phyloP scores from a whole-genome alignment of 2,888 invertebrate species.

The Malthinus flaveolus region DNA sequence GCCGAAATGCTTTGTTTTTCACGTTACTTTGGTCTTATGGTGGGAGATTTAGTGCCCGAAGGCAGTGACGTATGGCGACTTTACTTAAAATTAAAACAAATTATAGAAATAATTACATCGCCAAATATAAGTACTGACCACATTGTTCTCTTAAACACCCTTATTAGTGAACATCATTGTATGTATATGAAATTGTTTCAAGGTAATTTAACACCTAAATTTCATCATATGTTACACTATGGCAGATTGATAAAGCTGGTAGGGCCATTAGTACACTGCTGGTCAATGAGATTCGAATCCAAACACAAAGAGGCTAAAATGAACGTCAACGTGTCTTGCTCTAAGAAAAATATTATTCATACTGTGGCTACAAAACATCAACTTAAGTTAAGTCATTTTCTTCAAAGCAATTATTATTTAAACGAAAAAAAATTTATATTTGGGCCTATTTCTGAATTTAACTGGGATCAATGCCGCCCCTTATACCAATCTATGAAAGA shows the following conservation, averaged over 20 bases:
- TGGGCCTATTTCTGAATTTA: too few species aligned
- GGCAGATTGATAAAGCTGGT: conserved; percentile 14
- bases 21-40: conserved; percentile 7
- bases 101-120: not conserved
- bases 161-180: conserved; percentile 16
- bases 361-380: conserved; percentile 3
- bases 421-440: too few species aligned
- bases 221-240: conserved; percentile 26
- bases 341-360: conserved; percentile 4
- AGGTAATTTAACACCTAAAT: conserved; percentile 20
- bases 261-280: conserved; percentile 12
- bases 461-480: too few species aligned
- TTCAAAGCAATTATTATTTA: too few species aligned
- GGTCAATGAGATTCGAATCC: not conserved
- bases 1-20: not conserved
- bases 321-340: conserved; percentile 3
- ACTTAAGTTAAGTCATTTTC: not conserved
- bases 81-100: conserved; percentile 1
- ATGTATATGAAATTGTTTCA: conserved; percentile 5
- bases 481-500: too few species aligned
- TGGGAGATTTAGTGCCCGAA: conserved; percentile 29
- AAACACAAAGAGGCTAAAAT: conserved; percentile 7
- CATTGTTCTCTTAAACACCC: not conserved
- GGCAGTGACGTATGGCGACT: conserved; percentile 14
- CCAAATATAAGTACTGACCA: not conserved